Conservation (phyloP, 1,140 invertebrate species). For the Atopsyche davidsoni region DNA sequence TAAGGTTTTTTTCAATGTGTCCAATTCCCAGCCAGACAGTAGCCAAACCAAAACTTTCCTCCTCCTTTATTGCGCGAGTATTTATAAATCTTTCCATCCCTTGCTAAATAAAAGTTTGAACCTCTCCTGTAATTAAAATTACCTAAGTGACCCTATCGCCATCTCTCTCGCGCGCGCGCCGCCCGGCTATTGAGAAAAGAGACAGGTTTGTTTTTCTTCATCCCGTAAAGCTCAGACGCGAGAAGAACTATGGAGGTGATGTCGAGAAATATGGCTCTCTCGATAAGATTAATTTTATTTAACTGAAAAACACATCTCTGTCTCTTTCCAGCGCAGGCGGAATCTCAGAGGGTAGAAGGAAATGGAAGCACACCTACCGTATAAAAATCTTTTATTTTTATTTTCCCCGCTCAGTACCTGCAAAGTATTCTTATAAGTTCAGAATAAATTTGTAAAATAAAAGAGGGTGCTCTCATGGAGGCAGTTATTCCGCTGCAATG, state of each 20-base stretch:
- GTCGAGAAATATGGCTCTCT: conserved; percentile 48
- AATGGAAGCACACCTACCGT: conserved; percentile 13
- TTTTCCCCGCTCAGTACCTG: conserved; percentile 23
- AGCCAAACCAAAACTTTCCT: conserved; percentile 34
- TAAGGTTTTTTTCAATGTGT: too few relatives aligned
- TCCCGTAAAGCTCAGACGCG: conserved; percentile 44
- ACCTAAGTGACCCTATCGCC: conserved; percentile 11
- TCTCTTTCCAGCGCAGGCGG: conserved; percentile 12
- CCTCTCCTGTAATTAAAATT: conserved; percentile 32
- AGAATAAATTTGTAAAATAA: conserved; percentile 26
- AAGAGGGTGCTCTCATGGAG: conserved; percentile 12
- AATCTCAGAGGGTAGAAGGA: conserved; percentile 9
- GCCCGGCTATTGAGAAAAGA: conserved; percentile 34
- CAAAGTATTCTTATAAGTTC: conserved; percentile 26
- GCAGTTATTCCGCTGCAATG: conserved; percentile 10
- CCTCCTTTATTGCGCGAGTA: conserved; percentile 36
- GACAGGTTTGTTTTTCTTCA: conserved; percentile 34
- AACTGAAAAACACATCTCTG: conserved; percentile 31
- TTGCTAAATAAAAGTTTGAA: conserved; percentile 31
- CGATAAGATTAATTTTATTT: conserved; percentile 49
- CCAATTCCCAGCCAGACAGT: too few relatives aligned
- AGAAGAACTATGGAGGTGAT: conserved; percentile 40
- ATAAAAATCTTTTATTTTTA: conserved; percentile 30
- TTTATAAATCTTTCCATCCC: conserved; percentile 42
- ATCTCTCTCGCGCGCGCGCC: conserved; percentile 2